Base-by-base conservation (phyloP, 2,888 invertebrate species). In the Brachylomia viminalis region DNA sequence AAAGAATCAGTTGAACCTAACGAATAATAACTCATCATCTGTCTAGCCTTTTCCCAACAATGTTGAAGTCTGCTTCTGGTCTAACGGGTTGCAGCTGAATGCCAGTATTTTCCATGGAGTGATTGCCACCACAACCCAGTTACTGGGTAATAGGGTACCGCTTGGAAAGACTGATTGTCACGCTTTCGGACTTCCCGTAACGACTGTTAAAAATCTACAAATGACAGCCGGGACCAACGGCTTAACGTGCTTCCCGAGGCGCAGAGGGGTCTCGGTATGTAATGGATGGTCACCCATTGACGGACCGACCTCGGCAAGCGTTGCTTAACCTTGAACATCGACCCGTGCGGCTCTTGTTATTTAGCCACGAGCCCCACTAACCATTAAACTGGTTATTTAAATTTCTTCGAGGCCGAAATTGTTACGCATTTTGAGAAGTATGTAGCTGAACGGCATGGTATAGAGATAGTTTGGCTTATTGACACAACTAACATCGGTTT, bases 401-500 rank as follows among this genome's bases (percentile, higher is more conserved):
- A 69, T 64, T 49, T 45, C 30, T 7, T 54, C 27, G 33, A 78
- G 67, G 78, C 64, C 38, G 27, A 23, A 72, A 47, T 67, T 30
- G 42, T 80, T 42, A 58, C 52, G 15, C 23, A 62, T 56, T 33
- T 70, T 33, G 20, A 47, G 23, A 4, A 13, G 27, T 42, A 15
- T 27, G 11, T 27, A 56, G 38, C 33, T 27, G 38, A 27, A n/a
- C 20, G 54, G n/a, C 17, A n/a, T 77, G 42, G 6, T 30, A 54
- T 68, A 56, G 58, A 59, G 27, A 69, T 52, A 38, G 64, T 68
- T 64, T 23, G 56, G 2, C 42, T 77, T 83, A 74, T 87, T 83
- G 75, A 87, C 65, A 77, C 27, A 72, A 72, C 52, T 58, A 76
- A 69, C 42, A 17, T 42, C 67, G 77, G 69, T 68, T 83, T 87